Base-by-base conservation (phyloP, 2,113 vertebrate genomes). In the Naja naja region DNA sequence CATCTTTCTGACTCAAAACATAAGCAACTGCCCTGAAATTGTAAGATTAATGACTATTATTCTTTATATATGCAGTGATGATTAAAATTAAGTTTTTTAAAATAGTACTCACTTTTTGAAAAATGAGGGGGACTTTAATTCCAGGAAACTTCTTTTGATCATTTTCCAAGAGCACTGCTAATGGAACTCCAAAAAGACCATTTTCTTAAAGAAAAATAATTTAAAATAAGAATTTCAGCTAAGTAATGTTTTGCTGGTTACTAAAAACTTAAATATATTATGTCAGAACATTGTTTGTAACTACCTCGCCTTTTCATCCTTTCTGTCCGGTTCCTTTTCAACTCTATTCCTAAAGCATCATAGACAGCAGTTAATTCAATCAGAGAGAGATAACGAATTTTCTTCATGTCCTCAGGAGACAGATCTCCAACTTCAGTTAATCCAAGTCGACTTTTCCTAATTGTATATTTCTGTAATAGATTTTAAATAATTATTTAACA, bases 151-250 rank as follows among this genome's bases (percentile, higher is more conserved):
- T 98, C 96, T 98, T 99, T 91, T 98, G 98, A 97, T 99, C 99
- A 4, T 97, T 98, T 89, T 99, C 98, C 95, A 99, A 92, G 74
- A 99, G 95, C 0, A 97, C 95, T 0, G 97, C 94, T 4, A 99
- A 98, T 87, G 99, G 97, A 91, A 99, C 98, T 12, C 98, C 98
- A 23, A 99, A 99, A 91, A 99, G 98, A 20, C 99, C 99, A 0
- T 94, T 97, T 96, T 99, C 99, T 99, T 97, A 89, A 94, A 94
- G 90, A 95, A 0, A 96, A 56, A 43, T 52, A 69, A 7, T 1
- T 88, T 58, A 95, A 90, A 94, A 55, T 7, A 2, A 96, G 20
- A 58, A 27, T 88, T 20, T 58, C 25, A 89, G 0, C 0, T 27
- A 69, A 1, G 0, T 0, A 0, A 0, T 23, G 0, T 54, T 34